phyloP scores from a whole-genome alignment of 2,113 vertebrate genomes.

The Peromyscus polionotus region DNA sequence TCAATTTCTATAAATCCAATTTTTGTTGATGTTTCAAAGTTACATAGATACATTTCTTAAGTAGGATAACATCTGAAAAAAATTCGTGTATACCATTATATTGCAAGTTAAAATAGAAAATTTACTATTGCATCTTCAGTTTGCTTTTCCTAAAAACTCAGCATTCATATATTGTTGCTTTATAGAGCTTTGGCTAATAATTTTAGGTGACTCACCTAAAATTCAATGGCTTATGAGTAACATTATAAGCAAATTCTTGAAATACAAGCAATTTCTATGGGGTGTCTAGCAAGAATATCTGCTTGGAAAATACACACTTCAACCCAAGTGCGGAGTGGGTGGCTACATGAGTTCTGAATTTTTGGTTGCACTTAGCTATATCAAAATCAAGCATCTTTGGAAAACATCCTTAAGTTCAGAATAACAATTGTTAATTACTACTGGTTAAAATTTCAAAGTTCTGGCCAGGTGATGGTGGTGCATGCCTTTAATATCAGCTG shows the following conservation, averaged over 20 bases:
- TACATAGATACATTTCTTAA: neutral
- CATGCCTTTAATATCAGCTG: neutral
- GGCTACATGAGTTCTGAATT: neutral
- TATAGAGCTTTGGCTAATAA: neutral
- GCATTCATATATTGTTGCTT: neutral
- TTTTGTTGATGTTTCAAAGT: conserved; percentile 48
- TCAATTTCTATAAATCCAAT: conserved; percentile 12
- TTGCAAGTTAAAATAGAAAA: conserved; percentile 47
- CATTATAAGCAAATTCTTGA: conserved; percentile 6
- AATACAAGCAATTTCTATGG: conserved; percentile 29
- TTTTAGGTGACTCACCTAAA: neutral
- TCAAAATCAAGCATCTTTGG: conserved; percentile 26
- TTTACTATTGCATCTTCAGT: neutral
- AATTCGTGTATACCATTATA: conserved; percentile 11
- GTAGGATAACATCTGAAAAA: neutral
- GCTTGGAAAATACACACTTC: conserved; percentile 28
- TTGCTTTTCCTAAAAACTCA: conserved; percentile 22
- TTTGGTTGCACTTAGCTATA: neutral
- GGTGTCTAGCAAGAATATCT: neutral
- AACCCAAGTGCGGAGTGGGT: neutral
- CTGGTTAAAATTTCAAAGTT: conserved; percentile 25
- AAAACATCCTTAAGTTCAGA: neutral
- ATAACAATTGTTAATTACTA: conserved; percentile 41
- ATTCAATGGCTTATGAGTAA: neutral
- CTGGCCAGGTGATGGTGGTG: neutral